Percentiles rank a stretch among this genome's conserved stretches.
Evolutionary conservation across 2,888 invertebrate genomes (phyloP).

Genomic region (Heliconius sara): DNA sequence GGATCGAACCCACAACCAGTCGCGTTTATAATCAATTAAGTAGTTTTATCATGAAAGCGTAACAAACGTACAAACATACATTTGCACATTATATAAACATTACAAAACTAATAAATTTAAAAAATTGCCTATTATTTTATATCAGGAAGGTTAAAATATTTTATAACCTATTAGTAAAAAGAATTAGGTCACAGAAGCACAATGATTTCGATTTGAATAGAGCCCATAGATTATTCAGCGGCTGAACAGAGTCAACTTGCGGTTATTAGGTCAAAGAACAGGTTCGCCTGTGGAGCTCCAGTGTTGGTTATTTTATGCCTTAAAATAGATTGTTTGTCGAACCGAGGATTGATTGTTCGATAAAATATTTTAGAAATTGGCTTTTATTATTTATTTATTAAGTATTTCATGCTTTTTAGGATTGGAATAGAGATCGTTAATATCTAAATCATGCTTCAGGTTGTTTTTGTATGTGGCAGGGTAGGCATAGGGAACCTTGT

Average conservation of each 20-base stretch:
- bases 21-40: no score
- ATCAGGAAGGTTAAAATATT: background rate
- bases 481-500: no score
- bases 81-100: no score
- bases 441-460: no score
- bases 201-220: slow-evolving; percentile 38
- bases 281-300: slow-evolving; percentile 12
- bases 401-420: no score
- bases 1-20: no score
- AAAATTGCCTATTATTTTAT: background rate
- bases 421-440: no score
- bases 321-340: background rate
- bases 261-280: slow-evolving; percentile 36
- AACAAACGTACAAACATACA: no score
- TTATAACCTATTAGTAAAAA: slow-evolving; percentile 8
- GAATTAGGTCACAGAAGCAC: slow-evolving; percentile 33
- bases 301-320: slow-evolving; percentile 5
- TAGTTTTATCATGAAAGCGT: no score
- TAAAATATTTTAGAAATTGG: background rate
- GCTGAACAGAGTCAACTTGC: slow-evolving; percentile 30
- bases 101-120: no score
- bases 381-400: background rate
- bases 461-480: no score
- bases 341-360: background rate
- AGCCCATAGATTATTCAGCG: slow-evolving; percentile 40